phyloP scores from a whole-genome alignment of 1,140 invertebrate genomes.

The Macrobrachium rosenbergii region DNA sequence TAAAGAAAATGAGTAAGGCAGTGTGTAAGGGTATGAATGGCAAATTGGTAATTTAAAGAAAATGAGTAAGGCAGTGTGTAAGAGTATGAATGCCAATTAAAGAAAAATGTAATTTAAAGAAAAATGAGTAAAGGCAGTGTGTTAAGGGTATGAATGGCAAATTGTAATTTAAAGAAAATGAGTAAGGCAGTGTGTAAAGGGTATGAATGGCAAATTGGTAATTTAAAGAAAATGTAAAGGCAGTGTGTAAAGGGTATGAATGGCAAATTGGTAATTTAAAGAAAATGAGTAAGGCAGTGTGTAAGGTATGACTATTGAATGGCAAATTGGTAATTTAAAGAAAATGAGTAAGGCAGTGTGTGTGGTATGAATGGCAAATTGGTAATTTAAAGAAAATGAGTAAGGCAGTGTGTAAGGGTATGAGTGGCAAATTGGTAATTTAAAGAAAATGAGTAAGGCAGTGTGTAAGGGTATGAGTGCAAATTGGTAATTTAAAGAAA shows the following conservation, averaged over 20 bases:
- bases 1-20: background rate
- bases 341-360: too few relatives aligned
- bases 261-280: background rate
- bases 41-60: background rate
- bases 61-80: too few relatives aligned
- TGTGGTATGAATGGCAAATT: background rate
- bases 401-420: background rate
- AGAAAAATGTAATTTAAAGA: too few relatives aligned
- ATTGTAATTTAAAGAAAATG: background rate
- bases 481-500: background rate
- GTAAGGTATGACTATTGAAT: background rate
- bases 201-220: background rate
- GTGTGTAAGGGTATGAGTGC: background rate
- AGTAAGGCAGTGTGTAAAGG: too few relatives aligned
- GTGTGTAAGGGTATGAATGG: background rate
- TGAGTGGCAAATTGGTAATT: background rate
- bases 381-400: background rate
- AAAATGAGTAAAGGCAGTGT: too few relatives aligned
- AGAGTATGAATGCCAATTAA: background rate
- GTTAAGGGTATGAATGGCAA: background rate
- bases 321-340: background rate
- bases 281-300: too few relatives aligned
- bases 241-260: background rate
- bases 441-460: background rate
- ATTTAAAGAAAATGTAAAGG: background rate